Base-by-base conservation (phyloP, 2,888 invertebrate species). In the Papilio protenor region DNA sequence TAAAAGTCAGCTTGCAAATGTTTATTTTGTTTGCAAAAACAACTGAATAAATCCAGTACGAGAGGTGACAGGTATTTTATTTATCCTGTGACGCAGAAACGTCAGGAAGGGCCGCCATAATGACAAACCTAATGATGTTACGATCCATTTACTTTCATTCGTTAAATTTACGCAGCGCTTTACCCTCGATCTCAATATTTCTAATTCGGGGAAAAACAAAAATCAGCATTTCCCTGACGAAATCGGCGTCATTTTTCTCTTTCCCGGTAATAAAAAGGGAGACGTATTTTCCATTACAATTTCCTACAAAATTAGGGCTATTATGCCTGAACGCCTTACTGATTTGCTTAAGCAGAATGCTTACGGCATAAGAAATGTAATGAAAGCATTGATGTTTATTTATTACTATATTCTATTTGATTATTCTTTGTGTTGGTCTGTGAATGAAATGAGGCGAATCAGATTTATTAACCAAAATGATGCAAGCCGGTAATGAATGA, bases 141-240 rank as follows among this genome's bases (percentile, higher is more conserved):
- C 76, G 73, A 73, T 45, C 78, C 73, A 79, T 79, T 79, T 76
- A 76, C 73, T 76, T 73, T 52, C 59, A 23, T 76, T 76, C 78
- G 73, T 76, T 76, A 73, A 79, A 79, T 79, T 79, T 73, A 76
- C 76, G 73, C 78, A 57, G 73, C 76, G 73, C 57, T 79, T 78
- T 73, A 70, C 78, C 52, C 83, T 81, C 78, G 55, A 69, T 73
- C 73, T 70, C 77, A 74, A 81, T 80, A 78, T 80, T 81, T 82
- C 80, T 81, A 81, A 82, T 82, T 82, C 80, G 72, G 79, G 74
- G 78, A 52, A 81, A 69, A 81, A 82, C 73, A 76, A 73, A 78
- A 79, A 76, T 79, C 78, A 79, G 76, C 78, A 45, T 79, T 79
- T 79, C 76, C 76, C 59, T 61, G 64, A 76, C 75, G 78, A 59